phyloP scores from a whole-genome alignment of 2,888 invertebrate genomes.

The Tigriopus californicus region DNA sequence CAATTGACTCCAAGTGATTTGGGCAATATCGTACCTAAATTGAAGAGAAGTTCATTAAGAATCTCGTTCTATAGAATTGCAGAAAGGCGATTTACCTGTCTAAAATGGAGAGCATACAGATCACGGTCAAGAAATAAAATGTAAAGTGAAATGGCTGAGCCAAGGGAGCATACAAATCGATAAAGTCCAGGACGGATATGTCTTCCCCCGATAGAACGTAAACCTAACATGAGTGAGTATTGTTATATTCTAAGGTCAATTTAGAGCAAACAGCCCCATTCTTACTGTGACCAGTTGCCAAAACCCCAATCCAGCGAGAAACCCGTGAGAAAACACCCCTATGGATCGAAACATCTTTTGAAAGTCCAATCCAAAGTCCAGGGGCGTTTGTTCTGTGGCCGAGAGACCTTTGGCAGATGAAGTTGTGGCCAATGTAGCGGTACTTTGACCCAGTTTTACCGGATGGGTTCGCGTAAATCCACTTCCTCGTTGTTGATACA shows the following conservation, averaged over 20 bases:
- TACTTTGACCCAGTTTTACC: background rate
- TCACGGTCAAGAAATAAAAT: constrained; percentile 9
- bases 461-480: background rate
- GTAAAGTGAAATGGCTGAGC: constrained; percentile 10
- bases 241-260: no score
- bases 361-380: background rate
- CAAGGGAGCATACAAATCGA: constrained; percentile 3
- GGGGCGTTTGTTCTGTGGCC: background rate
- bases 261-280: no score
- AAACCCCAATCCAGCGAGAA: constrained; percentile 7
- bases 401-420: background rate
- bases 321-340: constrained; percentile 8
- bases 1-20: background rate
- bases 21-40: constrained; percentile 4
- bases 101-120: constrained; percentile 12
- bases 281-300: constrained; percentile 11
- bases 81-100: constrained; percentile 5
- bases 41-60: background rate
- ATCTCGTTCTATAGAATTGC: no score
- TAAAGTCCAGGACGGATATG: background rate
- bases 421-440: background rate
- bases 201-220: background rate
- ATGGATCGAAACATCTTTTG: constrained; percentile 5
- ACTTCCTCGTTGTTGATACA: background rate
- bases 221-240: no score